These are phyloP conservation scores for Phymorhynchus buccinoides DNA, from an alignment of 1,140 invertebrate species.

Conservation along the genomic window DNA sequence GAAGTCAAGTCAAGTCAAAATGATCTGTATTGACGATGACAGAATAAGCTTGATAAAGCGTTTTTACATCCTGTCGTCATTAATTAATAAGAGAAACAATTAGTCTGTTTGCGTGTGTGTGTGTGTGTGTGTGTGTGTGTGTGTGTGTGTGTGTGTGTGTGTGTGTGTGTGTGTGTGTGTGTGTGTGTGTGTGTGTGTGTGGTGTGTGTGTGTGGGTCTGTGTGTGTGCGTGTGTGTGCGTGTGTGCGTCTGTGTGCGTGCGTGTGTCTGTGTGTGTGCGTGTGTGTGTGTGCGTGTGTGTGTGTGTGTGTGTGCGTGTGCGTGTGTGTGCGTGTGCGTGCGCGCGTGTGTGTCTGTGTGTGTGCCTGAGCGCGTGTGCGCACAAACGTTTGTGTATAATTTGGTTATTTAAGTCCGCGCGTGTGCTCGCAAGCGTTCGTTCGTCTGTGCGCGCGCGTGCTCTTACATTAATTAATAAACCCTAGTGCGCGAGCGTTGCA, in stretches of 20 bases:
- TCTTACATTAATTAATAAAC: no score
- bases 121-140: conserved; percentile 31
- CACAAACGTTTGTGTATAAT: neutral
- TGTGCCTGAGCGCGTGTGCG: conserved; percentile 7
- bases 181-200: neutral
- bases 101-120: conserved; percentile 26
- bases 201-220: no score
- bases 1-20: no score
- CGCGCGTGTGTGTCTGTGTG: conserved; percentile 30
- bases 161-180: conserved; percentile 36
- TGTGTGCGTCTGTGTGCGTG: neutral
- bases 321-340: conserved; percentile 25
- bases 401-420: conserved; percentile 12
- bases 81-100: no score
- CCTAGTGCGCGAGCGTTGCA: no score
- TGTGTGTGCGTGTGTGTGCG: no score
- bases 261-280: conserved; percentile 30
- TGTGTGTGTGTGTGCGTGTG: conserved; percentile 37
- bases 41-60: no score
- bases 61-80: no score
- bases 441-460: neutral
- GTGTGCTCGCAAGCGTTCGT: conserved; percentile 20
- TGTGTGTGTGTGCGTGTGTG: conserved; percentile 27
- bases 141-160: conserved; percentile 37
- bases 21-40: no score